Evolutionary conservation across 2,888 invertebrate species (phyloP).

Genomic region (Mesopsocus fuscifrons): DNA sequence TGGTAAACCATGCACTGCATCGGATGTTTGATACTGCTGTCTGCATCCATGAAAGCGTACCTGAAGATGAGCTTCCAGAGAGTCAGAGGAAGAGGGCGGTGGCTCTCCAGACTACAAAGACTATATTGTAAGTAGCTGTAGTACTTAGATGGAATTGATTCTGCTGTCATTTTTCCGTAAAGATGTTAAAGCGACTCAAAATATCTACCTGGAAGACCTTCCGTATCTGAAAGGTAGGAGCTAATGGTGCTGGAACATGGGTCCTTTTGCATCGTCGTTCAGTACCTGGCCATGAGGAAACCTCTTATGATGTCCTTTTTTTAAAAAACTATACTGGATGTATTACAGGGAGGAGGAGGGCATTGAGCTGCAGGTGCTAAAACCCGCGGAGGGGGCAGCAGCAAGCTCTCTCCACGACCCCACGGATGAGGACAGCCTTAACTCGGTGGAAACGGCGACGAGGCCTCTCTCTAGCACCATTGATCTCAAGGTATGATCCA

Average conservation of each 20-base stretch:
- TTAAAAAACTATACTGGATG: slow-evolving; percentile 11
- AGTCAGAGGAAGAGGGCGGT: slow-evolving; percentile 27
- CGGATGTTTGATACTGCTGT: slow-evolving; percentile 91
- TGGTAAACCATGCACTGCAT: slow-evolving; percentile 76
- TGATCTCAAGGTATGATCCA: slow-evolving; percentile 8
- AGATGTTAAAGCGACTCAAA: too few relatives aligned
- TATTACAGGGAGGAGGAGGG: slow-evolving; percentile 50
- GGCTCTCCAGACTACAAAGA: slow-evolving; percentile 15
- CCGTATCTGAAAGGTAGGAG: too few relatives aligned
- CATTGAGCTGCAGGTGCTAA: slow-evolving; percentile 62
- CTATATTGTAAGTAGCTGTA: slow-evolving; percentile 4
- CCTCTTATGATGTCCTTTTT: too few relatives aligned
- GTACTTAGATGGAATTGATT: too few relatives aligned
- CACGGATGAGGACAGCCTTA: slow-evolving; percentile 28
- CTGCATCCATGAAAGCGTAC: slow-evolving; percentile 33
- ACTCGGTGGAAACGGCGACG: slow-evolving; percentile 3
- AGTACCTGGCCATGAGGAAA: too few relatives aligned
- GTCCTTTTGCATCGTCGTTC: too few relatives aligned
- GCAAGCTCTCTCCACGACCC: slow-evolving; percentile 29
- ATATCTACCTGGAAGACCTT: too few relatives aligned
- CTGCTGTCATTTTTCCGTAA: too few relatives aligned
- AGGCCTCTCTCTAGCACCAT: neutral
- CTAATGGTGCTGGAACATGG: too few relatives aligned
- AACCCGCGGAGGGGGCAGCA: slow-evolving; percentile 26
- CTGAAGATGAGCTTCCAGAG: slow-evolving; percentile 24